These are phyloP conservation scores for Chaenogobius annularis DNA, from an alignment of 2,113 vertebrate species.

Conservation along the genomic window DNA sequence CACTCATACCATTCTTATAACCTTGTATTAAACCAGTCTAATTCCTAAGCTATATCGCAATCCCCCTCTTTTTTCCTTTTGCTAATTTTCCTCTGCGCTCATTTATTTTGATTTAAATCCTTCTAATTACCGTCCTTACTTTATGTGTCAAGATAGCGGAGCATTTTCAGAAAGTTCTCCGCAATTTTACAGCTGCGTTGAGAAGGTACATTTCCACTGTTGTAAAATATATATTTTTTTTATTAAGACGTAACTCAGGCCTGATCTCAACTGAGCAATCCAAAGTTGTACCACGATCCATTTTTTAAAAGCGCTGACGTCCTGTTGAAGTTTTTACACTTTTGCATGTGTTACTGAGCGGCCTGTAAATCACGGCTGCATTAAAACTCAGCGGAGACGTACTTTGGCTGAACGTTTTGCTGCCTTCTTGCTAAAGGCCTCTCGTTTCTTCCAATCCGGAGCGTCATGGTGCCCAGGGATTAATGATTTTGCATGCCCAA, in stretches of 20 bases:
- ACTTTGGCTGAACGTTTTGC: conserved; percentile 44
- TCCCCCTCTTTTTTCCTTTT: conserved; percentile 6
- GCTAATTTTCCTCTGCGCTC: conserved; percentile 10
- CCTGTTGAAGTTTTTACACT: conserved; percentile 46
- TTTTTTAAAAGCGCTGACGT: conserved; percentile 47
- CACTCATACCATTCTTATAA: conserved; percentile 76
- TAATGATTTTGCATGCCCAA: conserved; percentile 86
- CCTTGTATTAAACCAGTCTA: conserved; percentile 79
- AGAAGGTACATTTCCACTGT: conserved; percentile 28
- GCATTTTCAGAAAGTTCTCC: conserved; percentile 17
- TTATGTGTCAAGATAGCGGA: neutral
- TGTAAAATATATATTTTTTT: conserved; percentile 47
- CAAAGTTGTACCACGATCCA: conserved; percentile 33
- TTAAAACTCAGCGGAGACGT: conserved; percentile 42
- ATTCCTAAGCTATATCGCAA: conserved; percentile 27
- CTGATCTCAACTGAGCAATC: conserved; percentile 33
- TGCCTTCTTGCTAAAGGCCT: conserved; percentile 68
- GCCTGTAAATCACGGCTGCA: conserved; percentile 55
- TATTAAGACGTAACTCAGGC: conserved; percentile 43
- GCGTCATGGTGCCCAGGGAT: conserved; percentile 80
- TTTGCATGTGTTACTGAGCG: conserved; percentile 34
- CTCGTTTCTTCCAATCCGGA: conserved; percentile 75
- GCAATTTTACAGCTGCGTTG: conserved; percentile 21
- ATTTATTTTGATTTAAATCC: conserved; percentile 17
- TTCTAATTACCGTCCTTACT: neutral